A percentile compares a stretch with the other conserved stretches of the same genome.
phyloP scores from a whole-genome alignment of 2,113 vertebrate genomes.

The Geococcyx californianus region DNA sequence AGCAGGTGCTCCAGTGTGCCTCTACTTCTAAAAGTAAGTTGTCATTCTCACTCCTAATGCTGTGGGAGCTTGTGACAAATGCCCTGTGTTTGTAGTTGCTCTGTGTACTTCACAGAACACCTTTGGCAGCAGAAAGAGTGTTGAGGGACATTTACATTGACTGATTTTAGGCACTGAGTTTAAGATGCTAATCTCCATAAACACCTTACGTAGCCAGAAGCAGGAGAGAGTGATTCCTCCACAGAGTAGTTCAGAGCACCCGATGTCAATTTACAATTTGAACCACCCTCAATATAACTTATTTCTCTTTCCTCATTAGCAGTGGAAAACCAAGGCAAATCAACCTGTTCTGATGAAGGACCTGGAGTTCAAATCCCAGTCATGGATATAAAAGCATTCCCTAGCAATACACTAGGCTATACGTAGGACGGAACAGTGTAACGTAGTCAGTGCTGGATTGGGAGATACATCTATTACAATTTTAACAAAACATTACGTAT shows the following conservation, averaged over 20 bases:
- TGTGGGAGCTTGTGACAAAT: neutral
- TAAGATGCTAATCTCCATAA: neutral
- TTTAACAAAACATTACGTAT: neutral
- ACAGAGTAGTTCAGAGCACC: neutral
- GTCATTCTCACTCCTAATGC: neutral
- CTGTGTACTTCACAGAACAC: neutral
- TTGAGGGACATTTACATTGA: neutral
- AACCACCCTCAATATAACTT: neutral
- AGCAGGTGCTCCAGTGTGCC: neutral
- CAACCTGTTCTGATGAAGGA: neutral
- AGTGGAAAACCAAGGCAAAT: neutral
- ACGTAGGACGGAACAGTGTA: neutral
- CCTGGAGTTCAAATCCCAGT: neutral
- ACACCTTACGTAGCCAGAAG: neutral
- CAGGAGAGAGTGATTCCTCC: neutral
- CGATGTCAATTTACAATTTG: neutral
- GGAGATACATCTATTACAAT: neutral
- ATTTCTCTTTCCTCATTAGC: neutral
- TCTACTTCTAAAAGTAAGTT: neutral
- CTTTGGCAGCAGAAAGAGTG: neutral
- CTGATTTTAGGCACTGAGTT: neutral
- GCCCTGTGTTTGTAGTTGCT: neutral
- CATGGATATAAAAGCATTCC: neutral
- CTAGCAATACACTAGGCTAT: neutral
- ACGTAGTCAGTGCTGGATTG: neutral